A percentile compares a stretch with the other conserved stretches of the same genome.
These are phyloP conservation scores for Channallabes apus DNA, from an alignment of 2,797 vertebrate genomes.

Conservation along the genomic window DNA sequence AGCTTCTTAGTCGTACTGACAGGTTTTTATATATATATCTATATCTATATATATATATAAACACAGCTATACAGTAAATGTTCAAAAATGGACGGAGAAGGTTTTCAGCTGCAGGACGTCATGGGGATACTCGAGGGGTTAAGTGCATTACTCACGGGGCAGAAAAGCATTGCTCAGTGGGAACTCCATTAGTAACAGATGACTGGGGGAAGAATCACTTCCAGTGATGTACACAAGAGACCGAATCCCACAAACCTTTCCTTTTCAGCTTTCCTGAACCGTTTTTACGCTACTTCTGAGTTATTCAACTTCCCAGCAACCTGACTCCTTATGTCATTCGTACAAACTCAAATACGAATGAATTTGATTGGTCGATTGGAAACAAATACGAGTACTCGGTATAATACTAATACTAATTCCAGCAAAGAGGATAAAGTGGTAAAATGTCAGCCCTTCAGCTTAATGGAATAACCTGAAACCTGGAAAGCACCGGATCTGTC, in stretches of 20 bases:
- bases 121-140: conserved; percentile 16
- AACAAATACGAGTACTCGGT: background rate
- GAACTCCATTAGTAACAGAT: conserved; percentile 30
- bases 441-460: background rate
- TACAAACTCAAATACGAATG: background rate
- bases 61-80: background rate
- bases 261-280: conserved; percentile 17
- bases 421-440: too few relatives aligned
- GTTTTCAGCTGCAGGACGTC: conserved; percentile 10
- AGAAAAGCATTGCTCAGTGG: conserved; percentile 21
- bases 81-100: background rate
- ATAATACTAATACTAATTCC: background rate
- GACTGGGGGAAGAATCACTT: conserved; percentile 16
- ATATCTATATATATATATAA: background rate
- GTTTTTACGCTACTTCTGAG: background rate
- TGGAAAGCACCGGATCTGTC: background rate
- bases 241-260: conserved; percentile 1
- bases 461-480: background rate
- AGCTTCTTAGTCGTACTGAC: background rate
- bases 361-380: background rate
- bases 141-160: conserved; percentile 33
- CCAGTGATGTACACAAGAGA: conserved; percentile 8
- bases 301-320: background rate
- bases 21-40: too few relatives aligned
- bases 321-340: background rate